Base-by-base conservation (phyloP, 2,797 vertebrate genomes). In the Ptychobarbus kaznakovi region DNA sequence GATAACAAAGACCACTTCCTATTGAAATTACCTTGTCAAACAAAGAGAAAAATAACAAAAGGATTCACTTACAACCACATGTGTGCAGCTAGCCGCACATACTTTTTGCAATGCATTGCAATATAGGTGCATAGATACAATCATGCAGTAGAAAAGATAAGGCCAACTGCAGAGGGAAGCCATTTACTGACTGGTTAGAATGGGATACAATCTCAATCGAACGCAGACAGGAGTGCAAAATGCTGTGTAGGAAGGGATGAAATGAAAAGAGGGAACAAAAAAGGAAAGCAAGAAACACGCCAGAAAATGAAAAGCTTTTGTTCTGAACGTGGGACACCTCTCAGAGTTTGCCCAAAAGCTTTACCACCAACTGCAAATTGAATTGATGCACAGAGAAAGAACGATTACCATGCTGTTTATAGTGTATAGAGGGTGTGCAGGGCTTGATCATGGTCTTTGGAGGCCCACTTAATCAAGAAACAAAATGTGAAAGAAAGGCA, bases 101-200 rank as follows among this genome's bases (percentile, higher is more conserved):
- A 56, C 63, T 73, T 69, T 49, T 63, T 28, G 46, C 70, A 44
- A 81, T 70, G 53, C 77, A 66, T 63, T 66, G 66, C 82, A 81
- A 66, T 81, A 81, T 70, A 63, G 25, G 46, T 38, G 77, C 63
- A 11, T 53, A 84, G 84, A 88, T 80, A 77, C 32, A 86, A 83
- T 88, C 87, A 49, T 38, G 35, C 44, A 28, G 76, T 5, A 16
- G 35, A 78, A 82, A 35, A 85, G 83, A 91, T 91, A 92, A 93
- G 93, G 91, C 84, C 79, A 82, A 91, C 77, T 91, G 90, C 91
- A 70, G 77, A 90, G 90, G 88, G 35, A 90, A 91, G 91, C 93
- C 92, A 92, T 93, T 95, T 93, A 91, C 90, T 89, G 93, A 93
- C 91, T 93, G 93, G 92, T 93, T 81, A 92, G 90, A 88, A 91